Conservation (phyloP, 2,113 vertebrate genomes). For the Python bivittatus region DNA sequence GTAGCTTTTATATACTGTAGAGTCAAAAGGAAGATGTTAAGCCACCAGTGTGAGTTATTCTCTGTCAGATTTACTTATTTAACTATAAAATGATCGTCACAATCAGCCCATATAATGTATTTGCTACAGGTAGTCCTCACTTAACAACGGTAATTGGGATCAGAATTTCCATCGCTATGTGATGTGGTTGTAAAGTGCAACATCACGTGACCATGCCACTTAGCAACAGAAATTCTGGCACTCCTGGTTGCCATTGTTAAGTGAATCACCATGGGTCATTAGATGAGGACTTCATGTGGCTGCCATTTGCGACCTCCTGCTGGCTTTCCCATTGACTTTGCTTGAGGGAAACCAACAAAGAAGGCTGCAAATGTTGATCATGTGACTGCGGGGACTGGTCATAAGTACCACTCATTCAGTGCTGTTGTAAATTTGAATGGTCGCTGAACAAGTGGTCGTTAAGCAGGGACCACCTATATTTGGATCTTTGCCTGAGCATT, state of each 20-base stretch:
- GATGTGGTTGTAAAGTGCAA: not conserved
- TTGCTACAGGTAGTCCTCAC: not conserved
- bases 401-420: no score
- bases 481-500: not conserved
- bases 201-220: not conserved
- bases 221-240: not conserved
- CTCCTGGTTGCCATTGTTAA: not conserved
- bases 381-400: not conserved
- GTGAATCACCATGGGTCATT: not conserved
- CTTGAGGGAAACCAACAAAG: not conserved
- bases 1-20: conserved; percentile 44
- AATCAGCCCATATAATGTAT: not conserved
- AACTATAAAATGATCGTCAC: conserved; percentile 11
- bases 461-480: not conserved
- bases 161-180: not conserved
- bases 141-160: not conserved
- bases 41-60: not conserved
- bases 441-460: no score
- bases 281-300: not conserved
- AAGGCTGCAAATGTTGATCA: not conserved
- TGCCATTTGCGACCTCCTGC: not conserved
- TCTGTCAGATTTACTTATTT: conserved; percentile 16
- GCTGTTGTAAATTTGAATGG: no score
- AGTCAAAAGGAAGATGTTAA: conserved; percentile 51
- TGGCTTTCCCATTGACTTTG: not conserved